These are phyloP conservation scores for Neoitamus cyanurus DNA, from an alignment of 2,888 invertebrate species.

Conservation along the genomic window DNA sequence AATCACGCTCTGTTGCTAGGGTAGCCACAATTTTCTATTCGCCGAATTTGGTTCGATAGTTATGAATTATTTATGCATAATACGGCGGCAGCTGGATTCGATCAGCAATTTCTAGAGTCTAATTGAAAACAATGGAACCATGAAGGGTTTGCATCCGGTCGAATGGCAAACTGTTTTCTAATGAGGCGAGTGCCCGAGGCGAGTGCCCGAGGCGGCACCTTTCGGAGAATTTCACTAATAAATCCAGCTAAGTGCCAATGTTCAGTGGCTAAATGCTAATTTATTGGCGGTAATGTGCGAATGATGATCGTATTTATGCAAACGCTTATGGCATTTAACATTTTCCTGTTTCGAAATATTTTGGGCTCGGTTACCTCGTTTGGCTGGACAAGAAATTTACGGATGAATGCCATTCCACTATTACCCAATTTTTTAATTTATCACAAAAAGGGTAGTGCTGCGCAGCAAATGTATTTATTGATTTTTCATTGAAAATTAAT, in stretches of 20 bases:
- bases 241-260: neutral
- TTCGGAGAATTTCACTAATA: neutral
- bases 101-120: neutral
- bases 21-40: neutral
- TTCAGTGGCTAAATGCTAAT: neutral
- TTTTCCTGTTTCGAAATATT: neutral
- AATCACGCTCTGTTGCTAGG: constrained; percentile 3
- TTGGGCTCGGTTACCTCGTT: neutral
- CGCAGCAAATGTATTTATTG: too few relatives aligned
- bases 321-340: neutral
- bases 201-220: neutral
- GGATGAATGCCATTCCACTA: neutral
- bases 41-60: neutral
- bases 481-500: too few relatives aligned
- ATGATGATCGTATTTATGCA: neutral
- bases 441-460: neutral
- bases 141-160: neutral
- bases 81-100: neutral
- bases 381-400: neutral
- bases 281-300: neutral
- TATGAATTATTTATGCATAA: constrained; percentile 24
- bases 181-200: neutral
- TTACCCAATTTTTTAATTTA: neutral
- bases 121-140: constrained; percentile 9
- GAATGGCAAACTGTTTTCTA: constrained; percentile 9